Conservation (phyloP, 2,113 vertebrate genomes). For the Phoenicopterus ruber region DNA sequence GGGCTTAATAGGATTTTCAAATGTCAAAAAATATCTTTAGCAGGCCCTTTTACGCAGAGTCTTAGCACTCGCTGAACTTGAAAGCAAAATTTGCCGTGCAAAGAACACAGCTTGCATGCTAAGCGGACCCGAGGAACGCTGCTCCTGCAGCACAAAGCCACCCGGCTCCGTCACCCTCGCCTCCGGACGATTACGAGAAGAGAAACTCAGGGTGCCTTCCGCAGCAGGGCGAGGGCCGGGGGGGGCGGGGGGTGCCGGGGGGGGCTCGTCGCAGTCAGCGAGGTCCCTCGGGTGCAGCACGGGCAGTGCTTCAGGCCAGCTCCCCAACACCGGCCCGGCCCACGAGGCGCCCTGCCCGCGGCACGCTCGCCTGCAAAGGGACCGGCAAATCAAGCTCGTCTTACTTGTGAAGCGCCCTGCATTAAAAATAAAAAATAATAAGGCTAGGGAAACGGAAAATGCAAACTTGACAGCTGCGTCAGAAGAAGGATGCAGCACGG, state of each 20-base stretch:
- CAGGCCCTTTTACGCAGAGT: not conserved
- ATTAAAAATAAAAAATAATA: not conserved
- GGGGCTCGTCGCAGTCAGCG: fast-evolving
- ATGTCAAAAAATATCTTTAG: constrained; percentile 39
- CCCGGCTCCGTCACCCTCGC: not conserved
- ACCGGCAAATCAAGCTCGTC: not conserved
- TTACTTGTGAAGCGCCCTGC: not conserved
- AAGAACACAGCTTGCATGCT: not conserved
- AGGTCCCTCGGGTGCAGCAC: not conserved
- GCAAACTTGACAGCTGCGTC: not conserved
- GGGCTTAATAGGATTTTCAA: constrained; percentile 31
- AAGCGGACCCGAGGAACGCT: not conserved
- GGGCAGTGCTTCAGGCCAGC: not conserved
- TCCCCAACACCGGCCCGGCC: fast-evolving
- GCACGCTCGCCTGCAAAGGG: not conserved
- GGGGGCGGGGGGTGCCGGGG: not conserved
- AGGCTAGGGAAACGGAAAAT: not conserved
- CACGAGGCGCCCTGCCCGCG: fast-evolving
- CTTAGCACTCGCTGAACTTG: not conserved
- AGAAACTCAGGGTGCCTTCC: not conserved
- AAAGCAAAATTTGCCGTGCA: not conserved
- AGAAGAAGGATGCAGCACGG: not conserved
- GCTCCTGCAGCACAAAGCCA: not conserved
- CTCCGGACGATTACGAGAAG: fast-evolving
- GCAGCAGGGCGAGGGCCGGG: not conserved